phyloP scores from a whole-genome alignment of 2,113 vertebrate genomes.

The Ardeotis arabs region DNA sequence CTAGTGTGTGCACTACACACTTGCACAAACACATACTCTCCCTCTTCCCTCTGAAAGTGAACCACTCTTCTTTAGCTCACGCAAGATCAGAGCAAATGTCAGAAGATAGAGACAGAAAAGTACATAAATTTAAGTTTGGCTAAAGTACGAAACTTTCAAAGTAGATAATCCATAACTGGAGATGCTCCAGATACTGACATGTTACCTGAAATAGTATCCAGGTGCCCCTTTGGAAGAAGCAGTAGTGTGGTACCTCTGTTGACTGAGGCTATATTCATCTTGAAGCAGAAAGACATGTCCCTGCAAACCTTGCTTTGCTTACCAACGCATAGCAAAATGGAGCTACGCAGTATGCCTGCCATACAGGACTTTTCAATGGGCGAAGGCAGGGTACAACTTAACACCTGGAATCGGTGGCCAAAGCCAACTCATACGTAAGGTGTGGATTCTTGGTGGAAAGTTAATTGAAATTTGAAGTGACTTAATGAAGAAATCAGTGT shows the following conservation, averaged over 20 bases:
- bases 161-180: not conserved
- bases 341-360: not conserved
- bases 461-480: not conserved
- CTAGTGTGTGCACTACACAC: not conserved
- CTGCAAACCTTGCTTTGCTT: not conserved
- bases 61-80: not conserved
- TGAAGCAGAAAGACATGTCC: not conserved
- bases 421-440: not conserved
- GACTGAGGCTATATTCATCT: not conserved
- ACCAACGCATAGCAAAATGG: not conserved
- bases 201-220: not conserved
- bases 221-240: not conserved
- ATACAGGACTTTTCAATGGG: not conserved
- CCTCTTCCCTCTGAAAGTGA: not conserved
- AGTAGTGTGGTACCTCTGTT: fast-evolving
- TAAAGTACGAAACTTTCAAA: not conserved
- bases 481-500: not conserved
- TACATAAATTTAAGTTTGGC: not conserved
- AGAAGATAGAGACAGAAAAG: not conserved
- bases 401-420: not conserved
- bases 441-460: not conserved
- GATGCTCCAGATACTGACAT: not conserved
- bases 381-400: not conserved
- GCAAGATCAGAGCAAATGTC: not conserved
- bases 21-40: not conserved